Base-by-base conservation (phyloP, 2,797 vertebrate genomes). In the Peromyscus nudipes region DNA sequence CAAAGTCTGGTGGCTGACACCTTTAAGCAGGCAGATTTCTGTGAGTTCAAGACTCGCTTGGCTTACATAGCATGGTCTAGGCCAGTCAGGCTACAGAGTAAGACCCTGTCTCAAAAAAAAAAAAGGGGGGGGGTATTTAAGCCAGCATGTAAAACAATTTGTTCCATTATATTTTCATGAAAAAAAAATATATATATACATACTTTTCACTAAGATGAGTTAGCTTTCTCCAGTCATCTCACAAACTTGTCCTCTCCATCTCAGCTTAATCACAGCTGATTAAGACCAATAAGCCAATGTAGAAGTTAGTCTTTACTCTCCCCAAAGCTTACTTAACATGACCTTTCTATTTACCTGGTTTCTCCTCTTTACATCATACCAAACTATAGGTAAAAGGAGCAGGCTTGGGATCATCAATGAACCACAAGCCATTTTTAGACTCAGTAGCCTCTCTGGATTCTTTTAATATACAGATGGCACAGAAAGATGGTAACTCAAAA, bases 241-340 rank as follows among this genome's bases (percentile, higher is more conserved):
- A 80, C 43, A 94, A 93, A 95, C 4, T 34, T 40, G 69, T 79
- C 57, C 37, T 96, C 23, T 52, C 71, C 60, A 69, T 95, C 55
- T 96, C 25, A 77, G 57, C 65, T 96, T 92, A 92, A 92, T 55
- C 62, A 90, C 49, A 71, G 87, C 2, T 89, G 52, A 4, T 65
- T 73, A 92, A 89, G 75, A 37, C 1, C 87, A 80, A 76, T 4
- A 87, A 83, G 65, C 12, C 2, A 31, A 64, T 2, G 6, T 19
- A 85, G 37, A 91, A 46, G 86, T 21, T 92, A 43, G 94, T 93
- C 77, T 94, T 91, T 71, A 93, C n/a, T 34, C 64, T 76, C 84
- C 76, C 67, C 13, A 82, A 89, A 86, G n/a, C 60, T 92, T 69
- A 96, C 40, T 90, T 40, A 90, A 77, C 4, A 83, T 40, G 4